Evolutionary conservation across 2,888 invertebrate species (phyloP), one percentile per base, ranked within the genome.

Genomic region (Phengaris alcon): DNA sequence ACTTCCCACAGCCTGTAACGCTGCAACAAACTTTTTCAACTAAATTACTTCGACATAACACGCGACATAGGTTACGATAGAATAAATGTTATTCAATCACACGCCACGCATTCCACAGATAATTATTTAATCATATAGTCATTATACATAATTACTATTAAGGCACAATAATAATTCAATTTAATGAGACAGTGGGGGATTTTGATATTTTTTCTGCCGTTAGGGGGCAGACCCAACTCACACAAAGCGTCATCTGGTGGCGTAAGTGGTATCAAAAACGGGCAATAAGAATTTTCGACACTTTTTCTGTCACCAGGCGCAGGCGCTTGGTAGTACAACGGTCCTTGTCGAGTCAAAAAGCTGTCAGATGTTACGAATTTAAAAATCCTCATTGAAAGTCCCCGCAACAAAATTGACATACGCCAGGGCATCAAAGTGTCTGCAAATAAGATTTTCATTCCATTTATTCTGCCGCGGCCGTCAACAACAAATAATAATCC

Each of bases 1-100:
- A 35, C 54, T 72, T 72, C 72, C 52, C 72, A 72, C 72, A 54
- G 72, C 72, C 52, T 72, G 72, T 15, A 72, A 54, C n/a, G 15
- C 52, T 54, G 72, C 35, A 44, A 72, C 54, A 52, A 72, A 72
- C 51, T 72, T 54, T 72, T 72, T 72, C 51, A 54, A 54, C 54
- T 35, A 52, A 52, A 74, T 74, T 44, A 35, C 55, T 35, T 44
- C 64, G 64, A 64, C 64, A 64, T 64, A 12, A 2, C 73, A 59
- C 51, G 68, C 46, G 9, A 64, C 51, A 64, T 57, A 73, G 44
- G 52, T 48, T 35, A 35, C 35, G 35, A 72, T 68, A 73, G 22
- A 54, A 54, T 46, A 68, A 73, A 35, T 48, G 13, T 46, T 69
- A 69, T 48, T 15, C 35, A 64, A 64, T 64, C 35, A 15, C 64